phyloP scores from a whole-genome alignment of 1,140 invertebrate species.

The Batillaria attramentaria region DNA sequence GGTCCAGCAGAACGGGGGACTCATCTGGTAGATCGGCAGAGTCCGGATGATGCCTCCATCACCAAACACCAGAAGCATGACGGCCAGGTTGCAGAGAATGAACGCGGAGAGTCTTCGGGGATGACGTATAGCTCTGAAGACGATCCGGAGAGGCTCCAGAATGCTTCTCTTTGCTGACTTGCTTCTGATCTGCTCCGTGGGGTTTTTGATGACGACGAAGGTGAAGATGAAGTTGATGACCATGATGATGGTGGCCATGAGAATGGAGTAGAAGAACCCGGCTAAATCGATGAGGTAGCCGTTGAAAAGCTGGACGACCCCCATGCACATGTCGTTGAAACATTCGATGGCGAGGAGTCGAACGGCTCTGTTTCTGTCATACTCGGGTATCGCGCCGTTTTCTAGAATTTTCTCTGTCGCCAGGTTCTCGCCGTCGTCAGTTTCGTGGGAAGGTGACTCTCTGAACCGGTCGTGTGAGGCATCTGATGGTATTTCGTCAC shows the following conservation, averaged over 20 bases:
- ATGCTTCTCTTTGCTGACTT: neutral
- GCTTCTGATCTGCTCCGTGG: neutral
- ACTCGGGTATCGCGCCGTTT: neutral
- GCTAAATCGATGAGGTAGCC: neutral
- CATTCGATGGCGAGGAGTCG: neutral
- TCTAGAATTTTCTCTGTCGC: neutral
- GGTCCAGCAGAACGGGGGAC: neutral
- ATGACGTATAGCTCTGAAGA: neutral
- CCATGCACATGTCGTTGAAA: neutral
- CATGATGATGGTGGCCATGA: neutral
- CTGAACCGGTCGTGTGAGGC: neutral
- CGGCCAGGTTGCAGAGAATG: neutral
- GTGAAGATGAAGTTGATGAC: neutral
- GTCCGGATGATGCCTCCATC: neutral
- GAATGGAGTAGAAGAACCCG: neutral
- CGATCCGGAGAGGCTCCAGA: neutral
- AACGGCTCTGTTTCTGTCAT: neutral
- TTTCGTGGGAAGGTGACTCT: neutral
- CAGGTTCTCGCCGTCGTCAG: neutral
- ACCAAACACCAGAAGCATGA: neutral
- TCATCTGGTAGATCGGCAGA: conserved; percentile 1
- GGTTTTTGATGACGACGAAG: neutral
- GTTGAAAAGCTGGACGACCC: neutral
- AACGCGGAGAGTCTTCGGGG: neutral
- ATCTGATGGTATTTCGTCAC: neutral